These are phyloP conservation scores for Mastigias papua DNA, from an alignment of 30 jellyfish, hydroid and myxozoan species.

Conservation along the genomic window DNA sequence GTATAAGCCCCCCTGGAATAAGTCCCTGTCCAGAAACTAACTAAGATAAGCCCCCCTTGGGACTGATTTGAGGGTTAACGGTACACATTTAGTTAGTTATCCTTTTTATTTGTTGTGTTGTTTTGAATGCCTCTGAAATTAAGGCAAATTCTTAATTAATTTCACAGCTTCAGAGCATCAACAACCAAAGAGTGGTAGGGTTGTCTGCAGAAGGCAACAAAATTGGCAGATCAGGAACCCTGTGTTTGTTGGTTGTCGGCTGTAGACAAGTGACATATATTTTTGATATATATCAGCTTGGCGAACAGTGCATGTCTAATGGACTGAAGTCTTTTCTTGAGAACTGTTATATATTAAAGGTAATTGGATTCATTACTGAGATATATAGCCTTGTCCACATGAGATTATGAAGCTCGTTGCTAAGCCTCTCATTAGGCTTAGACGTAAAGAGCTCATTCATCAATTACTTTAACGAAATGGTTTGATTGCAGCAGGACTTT, in stretches of 20 bases:
- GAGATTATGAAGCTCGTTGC: conserved; percentile 45
- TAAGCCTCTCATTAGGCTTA: neutral
- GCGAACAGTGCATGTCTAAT: conserved; percentile 60
- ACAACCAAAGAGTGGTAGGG: conserved; percentile 78
- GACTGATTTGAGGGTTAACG: too few relatives aligned
- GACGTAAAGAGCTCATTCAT: too few relatives aligned
- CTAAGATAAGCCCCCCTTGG: too few relatives aligned
- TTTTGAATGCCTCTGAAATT: too few relatives aligned
- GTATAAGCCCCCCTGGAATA: too few relatives aligned
- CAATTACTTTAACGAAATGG: too few relatives aligned
- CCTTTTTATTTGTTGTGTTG: too few relatives aligned
- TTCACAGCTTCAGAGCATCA: conserved; percentile 44
- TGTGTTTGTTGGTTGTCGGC: conserved; percentile 78
- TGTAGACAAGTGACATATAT: conserved; percentile 68
- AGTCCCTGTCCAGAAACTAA: too few relatives aligned
- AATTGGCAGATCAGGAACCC: conserved; percentile 72
- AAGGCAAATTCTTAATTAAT: too few relatives aligned
- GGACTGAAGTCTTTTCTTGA: conserved; percentile 63
- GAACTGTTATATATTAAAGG: conserved; percentile 66
- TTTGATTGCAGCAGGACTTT: too few relatives aligned
- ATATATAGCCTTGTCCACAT: too few relatives aligned
- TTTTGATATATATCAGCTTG: conserved; percentile 75
- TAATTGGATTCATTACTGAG: neutral
- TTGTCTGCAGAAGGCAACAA: conserved; percentile 86
- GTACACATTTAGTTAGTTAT: too few relatives aligned